These are phyloP conservation scores for Zaprionus obscuricornis DNA, from an alignment of 2,888 invertebrate genomes.

Conservation along the genomic window DNA sequence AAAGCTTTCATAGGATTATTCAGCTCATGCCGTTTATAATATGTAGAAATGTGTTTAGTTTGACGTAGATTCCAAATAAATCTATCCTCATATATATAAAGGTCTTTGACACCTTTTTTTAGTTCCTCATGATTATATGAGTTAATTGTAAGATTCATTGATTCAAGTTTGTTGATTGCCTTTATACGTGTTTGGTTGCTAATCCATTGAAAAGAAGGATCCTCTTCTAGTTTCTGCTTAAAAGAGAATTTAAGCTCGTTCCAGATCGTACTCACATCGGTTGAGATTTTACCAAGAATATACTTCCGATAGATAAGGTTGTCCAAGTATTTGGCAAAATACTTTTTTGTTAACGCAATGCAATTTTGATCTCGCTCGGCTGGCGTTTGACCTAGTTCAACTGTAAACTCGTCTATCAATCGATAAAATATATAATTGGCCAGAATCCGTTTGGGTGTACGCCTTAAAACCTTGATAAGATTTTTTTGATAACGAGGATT, in stretches of 20 bases:
- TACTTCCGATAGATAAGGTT: slow-evolving; percentile 76
- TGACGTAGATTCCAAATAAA: slow-evolving; percentile 63
- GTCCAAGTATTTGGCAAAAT: slow-evolving; percentile 78
- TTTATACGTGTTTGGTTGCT: slow-evolving; percentile 44
- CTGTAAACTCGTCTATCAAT: slow-evolving; percentile 63
- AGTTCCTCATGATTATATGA: slow-evolving; percentile 64
- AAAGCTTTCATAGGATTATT: slow-evolving; percentile 60
- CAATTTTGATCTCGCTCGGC: slow-evolving; percentile 51
- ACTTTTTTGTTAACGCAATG: slow-evolving; percentile 53
- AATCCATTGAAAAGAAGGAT: slow-evolving; percentile 64
- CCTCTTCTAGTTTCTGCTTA: slow-evolving; percentile 47
- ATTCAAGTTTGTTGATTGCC: slow-evolving; percentile 68
- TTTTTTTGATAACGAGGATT: slow-evolving; percentile 63
- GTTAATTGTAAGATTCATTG: slow-evolving; percentile 70
- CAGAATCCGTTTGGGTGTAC: slow-evolving; percentile 55
- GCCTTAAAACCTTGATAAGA: slow-evolving; percentile 49
- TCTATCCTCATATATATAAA: slow-evolving; percentile 55
- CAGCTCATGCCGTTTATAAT: slow-evolving; percentile 35
- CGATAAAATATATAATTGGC: slow-evolving; percentile 80
- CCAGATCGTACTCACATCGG: slow-evolving; percentile 76
- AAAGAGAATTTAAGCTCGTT: slow-evolving; percentile 70
- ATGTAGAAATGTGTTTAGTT: background rate
- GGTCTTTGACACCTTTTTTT: slow-evolving; percentile 60
- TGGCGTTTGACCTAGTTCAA: slow-evolving; percentile 29
- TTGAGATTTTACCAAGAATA: slow-evolving; percentile 59